These are phyloP conservation scores for Nothocercus julius DNA, from an alignment of 2,113 vertebrate species.

Conservation along the genomic window DNA sequence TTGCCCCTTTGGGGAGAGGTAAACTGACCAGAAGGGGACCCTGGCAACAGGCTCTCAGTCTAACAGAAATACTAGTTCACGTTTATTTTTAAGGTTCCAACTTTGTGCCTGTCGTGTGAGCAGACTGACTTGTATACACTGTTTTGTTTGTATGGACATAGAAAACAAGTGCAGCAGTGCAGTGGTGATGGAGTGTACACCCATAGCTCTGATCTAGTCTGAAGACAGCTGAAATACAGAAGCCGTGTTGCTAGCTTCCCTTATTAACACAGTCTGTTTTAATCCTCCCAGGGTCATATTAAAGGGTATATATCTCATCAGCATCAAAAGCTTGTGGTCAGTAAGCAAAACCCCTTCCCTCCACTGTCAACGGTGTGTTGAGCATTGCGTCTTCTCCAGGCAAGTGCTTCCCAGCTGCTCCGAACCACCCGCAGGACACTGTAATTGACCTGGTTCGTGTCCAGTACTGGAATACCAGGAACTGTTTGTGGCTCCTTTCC, in stretches of 20 bases:
- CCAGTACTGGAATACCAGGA: slow-evolving; percentile 28
- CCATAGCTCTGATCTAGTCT: not conserved
- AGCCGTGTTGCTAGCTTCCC: not conserved
- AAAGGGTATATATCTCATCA: slow-evolving; percentile 99
- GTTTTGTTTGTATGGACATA: not conserved
- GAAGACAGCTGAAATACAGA: not conserved
- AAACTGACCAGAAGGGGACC: not conserved
- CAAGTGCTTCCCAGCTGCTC: not conserved
- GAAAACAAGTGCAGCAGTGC: not conserved
- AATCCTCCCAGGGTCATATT: slow-evolving; percentile 89
- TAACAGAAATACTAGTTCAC: rapidly evolving
- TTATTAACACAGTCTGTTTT: not conserved
- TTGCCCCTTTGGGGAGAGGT: not conserved
- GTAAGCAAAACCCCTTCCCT: slow-evolving; percentile 97
- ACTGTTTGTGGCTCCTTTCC: slow-evolving; percentile 28
- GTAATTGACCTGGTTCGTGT: not conserved
- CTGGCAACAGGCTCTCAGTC: not conserved
- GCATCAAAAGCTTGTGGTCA: slow-evolving; percentile 98
- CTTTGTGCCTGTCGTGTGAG: not conserved
- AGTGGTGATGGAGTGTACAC: not conserved
- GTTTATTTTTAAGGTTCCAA: not conserved
- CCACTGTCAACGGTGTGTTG: slow-evolving; percentile 88
- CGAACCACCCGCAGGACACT: not conserved
- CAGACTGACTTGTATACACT: not conserved
- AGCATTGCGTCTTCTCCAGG: not conserved